Conservation (phyloP, 2,113 vertebrate species). For the Apodemus sylvaticus region DNA sequence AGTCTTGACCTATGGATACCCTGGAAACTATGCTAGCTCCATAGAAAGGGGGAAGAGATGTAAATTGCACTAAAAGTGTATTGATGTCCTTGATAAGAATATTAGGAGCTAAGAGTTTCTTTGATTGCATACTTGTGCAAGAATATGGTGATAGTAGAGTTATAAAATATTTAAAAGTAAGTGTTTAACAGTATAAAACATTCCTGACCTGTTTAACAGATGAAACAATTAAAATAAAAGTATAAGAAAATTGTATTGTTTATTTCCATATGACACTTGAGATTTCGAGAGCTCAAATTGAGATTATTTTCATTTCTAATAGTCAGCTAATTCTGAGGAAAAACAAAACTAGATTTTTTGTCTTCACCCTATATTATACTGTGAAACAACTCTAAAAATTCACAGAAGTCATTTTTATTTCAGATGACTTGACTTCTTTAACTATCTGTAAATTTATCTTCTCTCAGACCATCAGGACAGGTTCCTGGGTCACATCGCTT, state of each 20-base stretch:
- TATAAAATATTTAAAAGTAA: background rate
- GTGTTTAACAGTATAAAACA: background rate
- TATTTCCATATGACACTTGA: background rate
- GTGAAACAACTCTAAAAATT: background rate
- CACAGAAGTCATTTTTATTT: background rate
- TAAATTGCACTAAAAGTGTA: background rate
- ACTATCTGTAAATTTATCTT: background rate
- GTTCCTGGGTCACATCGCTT: background rate
- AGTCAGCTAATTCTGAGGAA: background rate
- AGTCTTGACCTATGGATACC: background rate
- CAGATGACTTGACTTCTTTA: background rate
- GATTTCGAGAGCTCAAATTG: slow-evolving; percentile 12
- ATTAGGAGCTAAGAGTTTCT: background rate
- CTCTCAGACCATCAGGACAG: background rate
- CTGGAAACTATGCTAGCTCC: background rate
- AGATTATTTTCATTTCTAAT: background rate
- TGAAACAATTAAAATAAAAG: background rate
- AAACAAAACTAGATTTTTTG: background rate
- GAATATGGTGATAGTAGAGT: background rate
- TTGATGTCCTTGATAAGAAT: background rate
- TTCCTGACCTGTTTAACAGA: background rate
- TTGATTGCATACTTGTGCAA: background rate
- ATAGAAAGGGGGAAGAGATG: background rate
- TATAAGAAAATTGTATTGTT: background rate
- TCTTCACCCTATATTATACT: background rate